Conservation (phyloP, 2,113 vertebrate genomes). For the Mohoua ochrocephala region DNA sequence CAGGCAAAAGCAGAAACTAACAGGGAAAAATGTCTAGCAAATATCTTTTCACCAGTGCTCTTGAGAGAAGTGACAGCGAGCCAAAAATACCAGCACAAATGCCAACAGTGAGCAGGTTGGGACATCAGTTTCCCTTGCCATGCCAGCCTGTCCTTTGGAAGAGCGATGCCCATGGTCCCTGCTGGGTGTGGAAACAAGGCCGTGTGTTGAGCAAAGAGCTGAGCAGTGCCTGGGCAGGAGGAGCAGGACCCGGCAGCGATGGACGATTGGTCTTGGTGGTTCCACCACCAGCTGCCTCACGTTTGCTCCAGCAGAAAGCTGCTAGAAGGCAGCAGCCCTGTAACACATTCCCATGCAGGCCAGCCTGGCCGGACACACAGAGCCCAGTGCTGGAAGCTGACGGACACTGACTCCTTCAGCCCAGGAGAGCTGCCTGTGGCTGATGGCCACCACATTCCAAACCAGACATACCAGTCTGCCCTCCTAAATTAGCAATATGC, state of each 20-base stretch:
- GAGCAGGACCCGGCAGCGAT: background rate
- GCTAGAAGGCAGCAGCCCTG: background rate
- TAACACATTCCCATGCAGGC: background rate
- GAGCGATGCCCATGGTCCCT: rapidly evolving
- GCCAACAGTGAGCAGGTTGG: background rate
- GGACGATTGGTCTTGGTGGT: background rate
- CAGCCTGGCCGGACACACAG: background rate
- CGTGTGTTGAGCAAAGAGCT: rapidly evolving
- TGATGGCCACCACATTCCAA: background rate
- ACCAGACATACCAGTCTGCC: background rate
- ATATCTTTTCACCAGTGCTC: background rate
- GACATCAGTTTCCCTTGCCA: background rate
- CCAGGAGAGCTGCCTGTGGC: background rate
- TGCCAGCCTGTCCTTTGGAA: background rate
- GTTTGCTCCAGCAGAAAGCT: background rate
- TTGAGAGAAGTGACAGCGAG: background rate
- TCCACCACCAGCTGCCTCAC: background rate
- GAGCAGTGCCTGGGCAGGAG: background rate
- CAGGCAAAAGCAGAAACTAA: background rate
- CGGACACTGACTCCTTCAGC: background rate
- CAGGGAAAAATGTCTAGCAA: background rate
- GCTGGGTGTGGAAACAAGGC: background rate
- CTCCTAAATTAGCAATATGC: background rate
- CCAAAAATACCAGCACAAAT: background rate
- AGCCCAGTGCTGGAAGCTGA: background rate